Conservation (phyloP, 2,113 vertebrate genomes). For the Protobothrops flavoviridis region DNA sequence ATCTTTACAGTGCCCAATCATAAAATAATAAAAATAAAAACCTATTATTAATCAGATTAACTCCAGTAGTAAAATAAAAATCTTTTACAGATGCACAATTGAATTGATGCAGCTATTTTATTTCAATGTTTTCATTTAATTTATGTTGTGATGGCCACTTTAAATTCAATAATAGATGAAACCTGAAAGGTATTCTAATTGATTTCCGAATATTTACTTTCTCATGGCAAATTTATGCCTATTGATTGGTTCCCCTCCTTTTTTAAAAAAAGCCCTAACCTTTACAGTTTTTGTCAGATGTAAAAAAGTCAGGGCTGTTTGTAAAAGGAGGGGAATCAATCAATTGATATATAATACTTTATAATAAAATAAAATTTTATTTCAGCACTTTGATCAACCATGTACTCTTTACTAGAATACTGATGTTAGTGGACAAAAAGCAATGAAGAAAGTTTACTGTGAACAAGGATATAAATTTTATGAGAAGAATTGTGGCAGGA, state of each 20-base stretch:
- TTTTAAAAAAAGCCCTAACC: no score
- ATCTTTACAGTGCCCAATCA: background rate
- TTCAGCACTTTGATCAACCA: background rate
- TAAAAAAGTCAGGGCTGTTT: background rate
- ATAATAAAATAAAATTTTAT: background rate
- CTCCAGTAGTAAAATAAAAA: background rate
- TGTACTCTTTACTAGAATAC: background rate
- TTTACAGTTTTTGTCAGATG: background rate
- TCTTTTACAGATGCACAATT: background rate
- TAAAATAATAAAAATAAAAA: background rate
- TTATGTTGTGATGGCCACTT: background rate
- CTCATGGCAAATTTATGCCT: background rate
- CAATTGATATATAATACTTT: background rate
- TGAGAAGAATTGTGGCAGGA: background rate
- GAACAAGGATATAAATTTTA: background rate
- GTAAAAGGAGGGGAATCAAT: background rate
- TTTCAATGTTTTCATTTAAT: background rate
- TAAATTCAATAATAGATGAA: background rate
- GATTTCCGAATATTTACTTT: background rate
- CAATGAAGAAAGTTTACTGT: background rate
- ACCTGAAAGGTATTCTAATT: background rate
- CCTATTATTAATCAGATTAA: background rate
- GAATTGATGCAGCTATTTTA: background rate
- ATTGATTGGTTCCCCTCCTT: background rate
- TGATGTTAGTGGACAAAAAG: background rate